These are phyloP conservation scores for Masticophis lateralis DNA, from an alignment of 2,797 vertebrate species.

Conservation along the genomic window DNA sequence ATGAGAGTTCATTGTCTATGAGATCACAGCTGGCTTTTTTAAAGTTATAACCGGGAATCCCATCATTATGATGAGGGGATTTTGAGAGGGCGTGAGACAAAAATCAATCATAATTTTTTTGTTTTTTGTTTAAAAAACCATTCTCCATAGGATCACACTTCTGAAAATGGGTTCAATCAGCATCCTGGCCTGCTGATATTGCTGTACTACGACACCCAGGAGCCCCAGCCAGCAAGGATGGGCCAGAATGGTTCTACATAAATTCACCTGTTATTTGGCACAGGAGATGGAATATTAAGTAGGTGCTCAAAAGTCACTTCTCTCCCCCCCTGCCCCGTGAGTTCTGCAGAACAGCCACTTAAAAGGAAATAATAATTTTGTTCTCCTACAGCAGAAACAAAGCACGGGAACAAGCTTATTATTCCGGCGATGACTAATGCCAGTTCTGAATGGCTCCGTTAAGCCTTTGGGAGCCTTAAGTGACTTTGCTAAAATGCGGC, in stretches of 20 bases:
- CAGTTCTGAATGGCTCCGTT: conserved; percentile 42
- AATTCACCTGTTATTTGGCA: not conserved
- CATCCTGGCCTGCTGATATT: not conserved
- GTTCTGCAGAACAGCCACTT: conserved; percentile 30
- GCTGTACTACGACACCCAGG: not conserved
- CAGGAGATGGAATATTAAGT: not conserved
- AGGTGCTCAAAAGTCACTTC: not conserved
- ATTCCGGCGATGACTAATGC: conserved; percentile 24
- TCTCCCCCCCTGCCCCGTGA: not conserved
- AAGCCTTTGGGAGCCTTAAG: conserved; percentile 16
- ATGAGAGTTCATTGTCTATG: too few species aligned
- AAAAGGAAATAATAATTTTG: conserved; percentile 36
- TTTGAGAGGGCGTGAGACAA: too few species aligned
- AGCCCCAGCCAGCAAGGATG: not conserved
- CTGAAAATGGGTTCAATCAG: not conserved
- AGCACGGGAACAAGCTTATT: conserved; percentile 29
- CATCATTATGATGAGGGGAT: too few species aligned
- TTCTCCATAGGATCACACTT: too few species aligned
- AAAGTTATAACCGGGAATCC: too few species aligned
- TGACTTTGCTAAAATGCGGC: conserved; percentile 34
- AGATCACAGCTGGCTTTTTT: too few species aligned
- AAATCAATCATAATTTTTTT: too few species aligned
- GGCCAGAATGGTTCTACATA: not conserved
- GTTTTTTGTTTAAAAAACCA: too few species aligned
- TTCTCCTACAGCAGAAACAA: conserved; percentile 23